These are phyloP conservation scores for Tribolium freemani DNA, from an alignment of 2,888 invertebrate species.

Conservation along the genomic window DNA sequence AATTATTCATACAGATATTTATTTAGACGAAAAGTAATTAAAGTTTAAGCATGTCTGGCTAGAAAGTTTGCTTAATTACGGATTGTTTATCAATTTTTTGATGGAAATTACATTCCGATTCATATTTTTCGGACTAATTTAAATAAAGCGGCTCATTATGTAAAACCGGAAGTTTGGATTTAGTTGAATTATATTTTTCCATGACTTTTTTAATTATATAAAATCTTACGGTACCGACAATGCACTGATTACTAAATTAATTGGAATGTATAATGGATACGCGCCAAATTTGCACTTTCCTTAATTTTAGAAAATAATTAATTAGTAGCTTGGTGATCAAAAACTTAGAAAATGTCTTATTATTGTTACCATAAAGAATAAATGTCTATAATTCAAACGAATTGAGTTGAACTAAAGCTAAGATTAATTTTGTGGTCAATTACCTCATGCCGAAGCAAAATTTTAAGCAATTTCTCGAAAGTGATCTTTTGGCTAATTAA, in stretches of 20 bases:
- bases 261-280: no score
- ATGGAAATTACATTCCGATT: not conserved
- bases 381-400: no score
- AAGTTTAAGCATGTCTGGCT: not conserved
- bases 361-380: no score
- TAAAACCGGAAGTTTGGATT: conserved; percentile 22
- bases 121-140: not conserved
- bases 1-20: conserved; percentile 13
- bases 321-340: no score
- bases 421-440: no score
- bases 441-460: no score
- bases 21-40: not conserved
- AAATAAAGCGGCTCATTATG: conserved; percentile 18
- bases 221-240: not conserved
- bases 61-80: conserved; percentile 3
- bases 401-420: no score
- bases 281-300: no score
- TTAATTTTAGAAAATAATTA: no score
- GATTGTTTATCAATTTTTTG: not conserved
- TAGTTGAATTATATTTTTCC: conserved; percentile 2
- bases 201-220: conserved; percentile 14
- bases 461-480: no score
- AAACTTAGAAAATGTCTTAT: no score
- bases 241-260: not conserved
- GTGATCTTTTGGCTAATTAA: no score